These are phyloP conservation scores for Scotopteryx bipunctaria DNA, from an alignment of 2,888 invertebrate genomes.

Conservation along the genomic window DNA sequence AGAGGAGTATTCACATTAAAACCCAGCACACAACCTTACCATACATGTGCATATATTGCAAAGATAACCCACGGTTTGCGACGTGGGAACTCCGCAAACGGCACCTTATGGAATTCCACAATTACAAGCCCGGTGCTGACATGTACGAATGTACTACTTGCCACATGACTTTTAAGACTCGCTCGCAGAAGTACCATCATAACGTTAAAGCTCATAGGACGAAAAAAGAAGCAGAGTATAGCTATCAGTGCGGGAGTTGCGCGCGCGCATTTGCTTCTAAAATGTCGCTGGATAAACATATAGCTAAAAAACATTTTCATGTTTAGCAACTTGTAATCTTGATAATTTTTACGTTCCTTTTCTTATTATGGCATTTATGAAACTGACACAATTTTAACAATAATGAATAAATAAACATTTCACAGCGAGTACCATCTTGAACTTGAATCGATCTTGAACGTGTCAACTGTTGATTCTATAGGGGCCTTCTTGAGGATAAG, in stretches of 20 bases:
- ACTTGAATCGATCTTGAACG: too few relatives aligned
- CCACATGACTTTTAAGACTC: conserved; percentile 74
- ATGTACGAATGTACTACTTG: conserved; percentile 77
- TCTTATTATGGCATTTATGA: too few relatives aligned
- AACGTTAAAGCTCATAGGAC: conserved; percentile 73
- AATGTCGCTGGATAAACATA: conserved; percentile 79
- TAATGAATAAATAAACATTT: too few relatives aligned
- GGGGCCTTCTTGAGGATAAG: too few relatives aligned
- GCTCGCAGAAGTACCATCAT: conserved; percentile 76
- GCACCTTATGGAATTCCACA: conserved; percentile 75
- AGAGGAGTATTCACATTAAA: conserved; percentile 69
- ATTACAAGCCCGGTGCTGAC: conserved; percentile 71
- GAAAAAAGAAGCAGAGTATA: conserved; percentile 73
- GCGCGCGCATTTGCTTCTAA: conserved; percentile 78
- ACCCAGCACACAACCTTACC: conserved; percentile 70
- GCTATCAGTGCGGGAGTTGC: conserved; percentile 77
- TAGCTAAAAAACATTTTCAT: conserved; percentile 80
- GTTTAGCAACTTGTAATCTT: conserved; percentile 41
- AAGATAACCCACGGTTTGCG: conserved; percentile 73
- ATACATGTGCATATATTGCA: conserved; percentile 74
- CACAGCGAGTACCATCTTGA: too few relatives aligned
- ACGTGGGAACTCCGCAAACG: conserved; percentile 73
- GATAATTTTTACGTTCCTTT: too few relatives aligned
- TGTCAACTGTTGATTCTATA: too few relatives aligned
- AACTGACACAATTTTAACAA: too few relatives aligned